Percentiles rank a stretch among this genome's conserved stretches.
These are phyloP conservation scores for Eurois occulta DNA, from an alignment of 2,888 invertebrate genomes.

Conservation along the genomic window DNA sequence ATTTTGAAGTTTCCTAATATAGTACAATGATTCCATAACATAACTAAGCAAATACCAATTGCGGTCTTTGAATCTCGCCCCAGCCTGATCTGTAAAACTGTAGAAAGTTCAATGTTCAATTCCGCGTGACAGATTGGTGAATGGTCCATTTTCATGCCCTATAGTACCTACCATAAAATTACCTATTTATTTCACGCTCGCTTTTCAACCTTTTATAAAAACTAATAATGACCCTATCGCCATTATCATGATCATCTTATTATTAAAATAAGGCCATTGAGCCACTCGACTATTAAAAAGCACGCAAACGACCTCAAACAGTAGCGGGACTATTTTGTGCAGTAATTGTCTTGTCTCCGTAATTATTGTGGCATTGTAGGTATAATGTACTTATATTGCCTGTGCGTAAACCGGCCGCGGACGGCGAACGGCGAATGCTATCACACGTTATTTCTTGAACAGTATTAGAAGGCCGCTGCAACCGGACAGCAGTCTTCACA, in stretches of 20 bases:
- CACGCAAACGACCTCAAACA: constrained; percentile 74
- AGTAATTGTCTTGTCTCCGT: constrained; percentile 84
- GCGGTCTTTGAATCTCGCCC: background rate
- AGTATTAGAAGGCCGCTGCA: constrained; percentile 87
- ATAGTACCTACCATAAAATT: constrained; percentile 3
- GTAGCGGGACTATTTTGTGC: constrained; percentile 78
- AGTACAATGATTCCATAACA: background rate
- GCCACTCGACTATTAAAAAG: constrained; percentile 65
- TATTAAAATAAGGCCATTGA: constrained; percentile 72
- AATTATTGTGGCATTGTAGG: constrained; percentile 88
- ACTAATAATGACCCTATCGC: constrained; percentile 14
- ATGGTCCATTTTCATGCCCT: constrained; percentile 5
- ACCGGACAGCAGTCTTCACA: constrained; percentile 81
- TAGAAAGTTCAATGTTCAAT: background rate
- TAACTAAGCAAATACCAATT: background rate
- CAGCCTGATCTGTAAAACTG: background rate
- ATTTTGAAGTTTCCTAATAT: background rate
- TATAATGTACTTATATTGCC: constrained; percentile 74
- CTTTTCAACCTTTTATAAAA: constrained; percentile 25
- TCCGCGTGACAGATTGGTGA: background rate
- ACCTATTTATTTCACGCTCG: constrained; percentile 32
- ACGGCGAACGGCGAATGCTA: constrained; percentile 79
- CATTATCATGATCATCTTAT: constrained; percentile 58
- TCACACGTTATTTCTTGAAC: constrained; percentile 79
- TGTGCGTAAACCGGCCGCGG: constrained; percentile 81